Base-by-base conservation (phyloP, 2,113 vertebrate genomes). In the Sarotherodon lohbergeri region DNA sequence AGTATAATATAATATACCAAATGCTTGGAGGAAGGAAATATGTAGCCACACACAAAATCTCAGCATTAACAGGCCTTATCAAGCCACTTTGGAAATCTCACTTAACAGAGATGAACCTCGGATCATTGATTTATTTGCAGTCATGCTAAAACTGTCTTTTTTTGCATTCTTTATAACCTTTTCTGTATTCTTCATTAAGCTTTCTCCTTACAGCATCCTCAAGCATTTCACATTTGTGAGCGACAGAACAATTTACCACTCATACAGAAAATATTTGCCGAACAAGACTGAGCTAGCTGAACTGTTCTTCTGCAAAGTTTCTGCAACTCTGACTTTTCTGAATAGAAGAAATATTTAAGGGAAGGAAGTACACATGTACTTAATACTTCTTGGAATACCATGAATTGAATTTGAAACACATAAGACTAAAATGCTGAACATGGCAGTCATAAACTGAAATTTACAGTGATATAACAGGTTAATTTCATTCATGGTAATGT, bases 201-300 rank as follows among this genome's bases (percentile, higher is more conserved):
- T n/a, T 14, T 57, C 6, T n/a, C 48, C 1, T 39, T 11, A 12
- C 63, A 56, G 17, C 82, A 7, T 12, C 32, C 50, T 55, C 16
- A 56, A 55, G 24, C 63, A 56, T 56, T 39, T 46, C 57, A 57
- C 19, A 46, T 29, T 22, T 14, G 39, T 86, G 86, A 83, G 54
- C 66, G 17, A 85, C 29, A 34, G 22, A 22, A 50, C 6, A 5
- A 24, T 66, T 81, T 5, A 48, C 27, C 68, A 56, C 22, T 39
- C 13, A 6, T 10, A 16, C 27, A 16, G 22, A 43, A 91, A 90
- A 36, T 85, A 82, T 84, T 82, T 87, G 27, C 34, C 4, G 0
- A 90, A 91, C 89, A 91, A 87, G 90, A 89, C 90, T 34, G 83
- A 89, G 89, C 88, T 66, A 54, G 90, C 82, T 46, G 71, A 73